Evolutionary conservation across 2,888 invertebrate genomes (phyloP).

Genomic region (Poecilus cupreus): DNA sequence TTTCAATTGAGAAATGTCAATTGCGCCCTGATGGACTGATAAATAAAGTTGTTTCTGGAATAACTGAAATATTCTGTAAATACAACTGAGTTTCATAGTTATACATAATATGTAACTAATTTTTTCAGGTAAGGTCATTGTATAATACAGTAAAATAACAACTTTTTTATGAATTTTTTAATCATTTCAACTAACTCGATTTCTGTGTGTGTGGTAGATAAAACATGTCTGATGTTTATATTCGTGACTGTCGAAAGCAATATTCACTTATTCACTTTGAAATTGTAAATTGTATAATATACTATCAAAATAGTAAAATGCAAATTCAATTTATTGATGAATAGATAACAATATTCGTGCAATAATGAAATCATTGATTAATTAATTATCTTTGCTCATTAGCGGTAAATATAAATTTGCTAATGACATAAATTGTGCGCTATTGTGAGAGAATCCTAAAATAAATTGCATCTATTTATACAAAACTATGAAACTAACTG

Average conservation of each 20-base stretch:
- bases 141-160: no score
- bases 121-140: no score
- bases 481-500: not conserved
- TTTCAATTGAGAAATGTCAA: no score
- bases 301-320: not conserved
- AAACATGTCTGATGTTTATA: no score
- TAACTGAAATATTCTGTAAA: no score
- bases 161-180: no score
- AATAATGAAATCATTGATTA: constrained; percentile 20
- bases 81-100: no score
- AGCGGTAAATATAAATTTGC: constrained; percentile 24
- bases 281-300: not conserved
- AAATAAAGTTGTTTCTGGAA: no score
- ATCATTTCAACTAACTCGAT: no score
- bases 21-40: no score
- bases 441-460: constrained; percentile 10
- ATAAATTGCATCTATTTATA: not conserved
- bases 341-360: constrained; percentile 1
- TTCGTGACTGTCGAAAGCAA: not conserved
- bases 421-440: constrained; percentile 15
- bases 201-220: no score
- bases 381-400: constrained; percentile 25
- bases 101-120: no score
- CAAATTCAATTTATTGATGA: constrained; percentile 17
- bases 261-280: not conserved